These are phyloP conservation scores for Allygus modestus DNA, from an alignment of 2,888 invertebrate genomes.

Conservation along the genomic window DNA sequence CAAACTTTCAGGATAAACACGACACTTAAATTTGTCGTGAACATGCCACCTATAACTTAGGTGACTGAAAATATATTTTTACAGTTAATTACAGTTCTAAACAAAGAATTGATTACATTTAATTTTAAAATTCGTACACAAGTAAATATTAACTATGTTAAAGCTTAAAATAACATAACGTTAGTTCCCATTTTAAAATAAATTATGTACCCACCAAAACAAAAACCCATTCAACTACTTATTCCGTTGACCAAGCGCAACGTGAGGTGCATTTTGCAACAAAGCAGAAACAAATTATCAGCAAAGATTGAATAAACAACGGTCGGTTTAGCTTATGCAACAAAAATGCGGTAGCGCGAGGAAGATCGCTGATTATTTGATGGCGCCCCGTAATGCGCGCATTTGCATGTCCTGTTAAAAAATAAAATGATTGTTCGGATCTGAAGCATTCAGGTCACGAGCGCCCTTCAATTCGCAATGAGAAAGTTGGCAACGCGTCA, in stretches of 20 bases:
- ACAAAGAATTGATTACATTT: too few relatives aligned
- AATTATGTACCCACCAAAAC: too few relatives aligned
- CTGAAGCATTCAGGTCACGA: slow-evolving; percentile 44
- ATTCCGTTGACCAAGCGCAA: background rate
- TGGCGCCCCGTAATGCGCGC: slow-evolving; percentile 3
- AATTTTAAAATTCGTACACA: too few relatives aligned
- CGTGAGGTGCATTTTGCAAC: background rate
- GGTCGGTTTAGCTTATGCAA: slow-evolving; percentile 45
- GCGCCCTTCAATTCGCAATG: slow-evolving; percentile 59
- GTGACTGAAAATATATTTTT: too few relatives aligned
- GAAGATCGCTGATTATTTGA: slow-evolving; percentile 21
- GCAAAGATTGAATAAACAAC: slow-evolving; percentile 46
- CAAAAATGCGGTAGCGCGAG: slow-evolving; percentile 25
- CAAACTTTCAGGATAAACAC: too few relatives aligned
- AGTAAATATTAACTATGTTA: too few relatives aligned
- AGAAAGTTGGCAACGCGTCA: slow-evolving; percentile 49
- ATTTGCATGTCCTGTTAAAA: slow-evolving; percentile 36
- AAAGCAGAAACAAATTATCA: slow-evolving; percentile 7
- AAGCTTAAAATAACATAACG: too few relatives aligned
- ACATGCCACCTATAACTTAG: too few relatives aligned
- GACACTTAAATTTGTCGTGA: too few relatives aligned
- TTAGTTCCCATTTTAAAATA: too few relatives aligned
- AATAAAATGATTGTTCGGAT: slow-evolving; percentile 42
- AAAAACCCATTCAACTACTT: too few relatives aligned
- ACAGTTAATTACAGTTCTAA: too few relatives aligned